Evolutionary conservation across 2,113 vertebrate species (phyloP).

Genomic region (Eublepharis macularius): DNA sequence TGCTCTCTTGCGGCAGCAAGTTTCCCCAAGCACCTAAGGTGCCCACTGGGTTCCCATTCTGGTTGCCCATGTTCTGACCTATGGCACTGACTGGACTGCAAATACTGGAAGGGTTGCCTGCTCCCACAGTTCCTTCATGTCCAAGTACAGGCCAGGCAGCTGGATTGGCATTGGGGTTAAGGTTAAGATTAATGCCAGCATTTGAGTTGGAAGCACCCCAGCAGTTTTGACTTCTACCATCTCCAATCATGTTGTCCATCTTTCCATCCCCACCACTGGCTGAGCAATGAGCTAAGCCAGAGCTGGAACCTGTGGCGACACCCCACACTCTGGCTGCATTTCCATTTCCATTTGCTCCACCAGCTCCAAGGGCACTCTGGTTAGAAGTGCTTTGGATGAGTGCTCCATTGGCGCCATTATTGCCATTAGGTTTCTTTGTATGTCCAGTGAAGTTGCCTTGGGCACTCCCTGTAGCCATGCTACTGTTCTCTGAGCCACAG

Average conservation of each 20-base stretch:
- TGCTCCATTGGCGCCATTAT: constrained; percentile 78
- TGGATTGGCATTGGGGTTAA: constrained; percentile 97
- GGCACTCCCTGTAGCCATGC: constrained; percentile 95
- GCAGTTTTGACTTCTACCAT: constrained; percentile 86
- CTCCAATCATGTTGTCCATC: constrained; percentile 86
- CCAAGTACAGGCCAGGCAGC: constrained; percentile 97
- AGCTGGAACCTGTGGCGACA: constrained; percentile 82
- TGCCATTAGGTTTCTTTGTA: constrained; percentile 87
- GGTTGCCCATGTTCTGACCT: constrained; percentile 85
- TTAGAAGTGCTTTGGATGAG: constrained; percentile 81
- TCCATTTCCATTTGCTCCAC: constrained; percentile 70
- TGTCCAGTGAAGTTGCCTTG: constrained; percentile 92
- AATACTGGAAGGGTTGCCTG: constrained; percentile 86
- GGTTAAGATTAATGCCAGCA: constrained; percentile 91
- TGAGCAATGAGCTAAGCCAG: constrained; percentile 86
- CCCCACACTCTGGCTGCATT: constrained; percentile 79
- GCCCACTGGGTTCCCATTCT: constrained; percentile 86
- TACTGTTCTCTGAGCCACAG: constrained; percentile 86
- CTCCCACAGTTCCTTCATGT: constrained; percentile 88
- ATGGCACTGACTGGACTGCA: constrained; percentile 89
- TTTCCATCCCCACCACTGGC: constrained; percentile 86
- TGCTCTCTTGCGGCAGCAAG: constrained; percentile 88
- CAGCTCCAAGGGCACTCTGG: constrained; percentile 81
- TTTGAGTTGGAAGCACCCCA: constrained; percentile 89
- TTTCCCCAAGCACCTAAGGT: constrained; percentile 88